Percentiles rank a stretch among this genome's conserved stretches.
These are phyloP conservation scores for Hydroisotoma schaefferi DNA, from an alignment of 2,888 invertebrate species.

Conservation along the genomic window DNA sequence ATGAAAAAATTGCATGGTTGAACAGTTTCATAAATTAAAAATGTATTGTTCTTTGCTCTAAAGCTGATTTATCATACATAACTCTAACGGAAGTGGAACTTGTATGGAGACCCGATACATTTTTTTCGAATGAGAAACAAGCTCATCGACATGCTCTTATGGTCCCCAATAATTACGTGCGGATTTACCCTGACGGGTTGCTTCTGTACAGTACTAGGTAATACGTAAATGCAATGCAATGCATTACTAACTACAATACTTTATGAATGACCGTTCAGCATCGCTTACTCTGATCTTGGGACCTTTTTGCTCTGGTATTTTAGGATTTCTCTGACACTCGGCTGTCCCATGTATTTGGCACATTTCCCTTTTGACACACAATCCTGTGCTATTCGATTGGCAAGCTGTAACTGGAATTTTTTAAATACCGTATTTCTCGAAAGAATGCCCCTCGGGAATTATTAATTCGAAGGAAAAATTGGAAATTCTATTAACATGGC, in stretches of 20 bases:
- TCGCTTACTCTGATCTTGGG: neutral
- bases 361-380: constrained; percentile 56
- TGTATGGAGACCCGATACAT: constrained; percentile 56
- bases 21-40: too few relatives aligned
- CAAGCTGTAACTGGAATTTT: constrained; percentile 55
- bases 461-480: too few relatives aligned
- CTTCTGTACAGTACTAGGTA: constrained; percentile 36
- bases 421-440: too few relatives aligned
- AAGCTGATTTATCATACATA: constrained; percentile 30
- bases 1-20: too few relatives aligned
- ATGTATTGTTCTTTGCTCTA: neutral
- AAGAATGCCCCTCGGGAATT: too few relatives aligned
- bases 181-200: constrained; percentile 34
- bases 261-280: too few relatives aligned
- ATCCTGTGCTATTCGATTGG: constrained; percentile 53
- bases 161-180: constrained; percentile 52
- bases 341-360: constrained; percentile 54
- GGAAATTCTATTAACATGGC: neutral
- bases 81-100: constrained; percentile 48
- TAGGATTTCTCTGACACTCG: constrained; percentile 53
- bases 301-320: too few relatives aligned
- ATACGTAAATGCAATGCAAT: neutral
- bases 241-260: constrained; percentile 1
- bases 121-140: constrained; percentile 55
- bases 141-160: constrained; percentile 52